phyloP scores from a whole-genome alignment of 1,140 invertebrate genomes.

The fruit fly (Drosophila melanogaster) region Release_6_plus_ISO1_MT NC_004354.4:3082501-3083000 shows the following conservation, averaged over 20 bases:
- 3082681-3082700: constrained; percentile 38
- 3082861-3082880: constrained; percentile 36
- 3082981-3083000: constrained; percentile 74
- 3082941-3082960: constrained; percentile 58
- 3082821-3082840: constrained; percentile 14
- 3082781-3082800: constrained; percentile 10
- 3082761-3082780: no score
- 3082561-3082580: constrained; percentile 69
- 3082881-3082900: constrained; percentile 69
- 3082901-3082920: constrained; percentile 69
- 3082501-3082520: constrained; percentile 33
- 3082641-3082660: not conserved
- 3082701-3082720: constrained; percentile 17
- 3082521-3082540: constrained; percentile 46
- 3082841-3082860: constrained; percentile 2
- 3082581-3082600: constrained; percentile 83
- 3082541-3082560: constrained; percentile 48
- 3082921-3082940: constrained; percentile 32
- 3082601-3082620: not conserved
- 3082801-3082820: constrained; percentile 30
- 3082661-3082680: not conserved
- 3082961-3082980: constrained; percentile 75
- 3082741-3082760: constrained; percentile 53
- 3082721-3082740: constrained; percentile 33
- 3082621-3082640: no score